Evolutionary conservation across 2,797 vertebrate genomes (phyloP), one percentile per base, ranked within the genome.

Genomic region (Pipistrellus nathusii): DNA sequence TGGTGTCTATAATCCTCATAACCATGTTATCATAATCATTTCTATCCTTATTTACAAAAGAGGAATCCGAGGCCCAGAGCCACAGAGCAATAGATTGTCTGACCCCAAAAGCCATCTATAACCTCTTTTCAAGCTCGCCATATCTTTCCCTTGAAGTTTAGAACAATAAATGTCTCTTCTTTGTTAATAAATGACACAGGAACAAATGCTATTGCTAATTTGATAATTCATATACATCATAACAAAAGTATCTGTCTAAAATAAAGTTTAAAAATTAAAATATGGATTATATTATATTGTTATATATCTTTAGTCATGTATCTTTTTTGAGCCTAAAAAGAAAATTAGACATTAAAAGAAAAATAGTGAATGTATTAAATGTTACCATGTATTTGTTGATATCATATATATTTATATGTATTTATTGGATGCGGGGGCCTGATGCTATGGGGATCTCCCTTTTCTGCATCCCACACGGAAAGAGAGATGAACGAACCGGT

Each of bases 1-100:
- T 23, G 2, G 1, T 13, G 2, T 81, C 30, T 35, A 1, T 3
- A 41, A 82, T 13, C 18, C 11, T 62, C 25, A 6, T 2, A 48
- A 35, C 9, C 2, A 3, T 23, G 72, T 13, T 11, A 10, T 0
- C 46, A 6, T 2, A 15, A n/a, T 6, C n/a, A n/a, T 64, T 73
- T 91, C 44, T 17, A 3, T 27, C 12, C 32, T 32, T 25, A n/a
- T 3, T 77, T 55, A 18, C 64, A 75, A 27, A 69, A 73, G 41
- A 78, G 55, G 21, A 73, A 64, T 0, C 2, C 6, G 62, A 48
- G 27, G 2, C 30, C 27, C 13, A 75, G 15, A 80, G 32, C 51
- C 35, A 75, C 14, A 48, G 44, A 51, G 8, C 20, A 66, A 35
- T 23, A 27, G 14, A 46, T 44, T 57, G 14, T 71, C 75, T 48